Conservation (phyloP, 2,113 vertebrate species). For the Benitochromis conjunctus region DNA sequence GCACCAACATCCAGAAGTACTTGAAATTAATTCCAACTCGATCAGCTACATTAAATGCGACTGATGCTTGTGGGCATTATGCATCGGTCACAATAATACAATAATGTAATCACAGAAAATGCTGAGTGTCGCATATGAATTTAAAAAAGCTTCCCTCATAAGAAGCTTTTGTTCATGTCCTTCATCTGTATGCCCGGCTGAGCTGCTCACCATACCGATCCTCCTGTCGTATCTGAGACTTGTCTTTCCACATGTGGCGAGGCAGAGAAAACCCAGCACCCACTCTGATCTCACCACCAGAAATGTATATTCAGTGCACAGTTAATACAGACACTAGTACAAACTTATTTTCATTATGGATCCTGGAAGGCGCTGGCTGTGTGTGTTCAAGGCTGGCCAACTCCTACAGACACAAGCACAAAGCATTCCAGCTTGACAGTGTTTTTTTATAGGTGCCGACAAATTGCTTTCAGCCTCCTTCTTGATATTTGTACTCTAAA, state of each 20-base stretch:
- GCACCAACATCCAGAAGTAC: not conserved
- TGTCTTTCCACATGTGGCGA: slow-evolving; percentile 13
- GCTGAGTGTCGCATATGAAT: not conserved
- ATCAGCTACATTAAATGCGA: not conserved
- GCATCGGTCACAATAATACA: not conserved
- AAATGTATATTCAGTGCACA: not conserved
- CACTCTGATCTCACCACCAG: not conserved
- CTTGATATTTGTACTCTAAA: not conserved
- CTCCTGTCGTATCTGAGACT: not conserved
- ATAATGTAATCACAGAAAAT: not conserved
- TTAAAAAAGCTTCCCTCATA: not conserved
- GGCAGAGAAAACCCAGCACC: slow-evolving; percentile 12
- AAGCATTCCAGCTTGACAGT: not conserved
- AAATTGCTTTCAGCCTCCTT: not conserved
- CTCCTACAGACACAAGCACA: not conserved
- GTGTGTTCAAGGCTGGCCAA: not conserved
- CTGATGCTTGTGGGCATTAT: not conserved
- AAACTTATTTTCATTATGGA: slow-evolving; percentile 11
- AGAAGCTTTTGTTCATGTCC: not conserved
- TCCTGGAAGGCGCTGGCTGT: not conserved
- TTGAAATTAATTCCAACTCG: not conserved
- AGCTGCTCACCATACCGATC: not conserved
- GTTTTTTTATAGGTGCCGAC: not conserved
- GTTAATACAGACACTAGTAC: not conserved
- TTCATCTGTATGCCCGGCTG: not conserved